Evolutionary conservation across 2,113 vertebrate species (phyloP), one percentile per base, ranked within the genome.

Genomic region (Callospermophilus lateralis): DNA sequence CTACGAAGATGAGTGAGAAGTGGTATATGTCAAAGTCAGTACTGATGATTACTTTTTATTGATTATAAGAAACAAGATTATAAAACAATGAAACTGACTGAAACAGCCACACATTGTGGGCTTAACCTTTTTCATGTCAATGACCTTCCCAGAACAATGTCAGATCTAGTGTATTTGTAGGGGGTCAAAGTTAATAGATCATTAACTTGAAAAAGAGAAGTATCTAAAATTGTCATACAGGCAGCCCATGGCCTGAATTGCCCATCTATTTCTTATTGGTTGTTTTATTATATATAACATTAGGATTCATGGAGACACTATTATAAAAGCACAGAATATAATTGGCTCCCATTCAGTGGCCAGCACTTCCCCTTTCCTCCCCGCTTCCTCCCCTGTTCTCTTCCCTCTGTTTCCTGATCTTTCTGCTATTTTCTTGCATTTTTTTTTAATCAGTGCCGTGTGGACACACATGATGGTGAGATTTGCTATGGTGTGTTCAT

Each of bases 51-150:
- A 39, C 5, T 32, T 65, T 96, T 87, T 73, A 83, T 76, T 89
- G 48, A 91, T 91, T 85, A 58, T 20, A 79, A 79, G 48, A 89
- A 9, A 76, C 13, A 0, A 85, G 53, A 45, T 30, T 87, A 34
- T 88, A 72, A 89, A 74, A 34, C 39, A 84, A 51, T 17, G 73
- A 89, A 92, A 90, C 53, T 87, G 65, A 87, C 72, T 86, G 24
- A 3, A 90, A 72, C 37, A 94, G 32, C 32, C 61, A 84, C 20
- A 67, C 34, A n/a, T 70, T 68, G 9, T 63, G 12, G 39, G 8
- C 48, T 95, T 86, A 92, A 58, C 17, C 70, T 87, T 79, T 51
- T 34, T 30, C 28, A 70, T 48, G 24, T 28, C 84, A 37, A 20
- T 63, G 37, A 77, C 32, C 65, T 77, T 78, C 51, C 92, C 37